These are phyloP conservation scores for Picus viridis DNA, from an alignment of 2,797 vertebrate species.

Conservation along the genomic window DNA sequence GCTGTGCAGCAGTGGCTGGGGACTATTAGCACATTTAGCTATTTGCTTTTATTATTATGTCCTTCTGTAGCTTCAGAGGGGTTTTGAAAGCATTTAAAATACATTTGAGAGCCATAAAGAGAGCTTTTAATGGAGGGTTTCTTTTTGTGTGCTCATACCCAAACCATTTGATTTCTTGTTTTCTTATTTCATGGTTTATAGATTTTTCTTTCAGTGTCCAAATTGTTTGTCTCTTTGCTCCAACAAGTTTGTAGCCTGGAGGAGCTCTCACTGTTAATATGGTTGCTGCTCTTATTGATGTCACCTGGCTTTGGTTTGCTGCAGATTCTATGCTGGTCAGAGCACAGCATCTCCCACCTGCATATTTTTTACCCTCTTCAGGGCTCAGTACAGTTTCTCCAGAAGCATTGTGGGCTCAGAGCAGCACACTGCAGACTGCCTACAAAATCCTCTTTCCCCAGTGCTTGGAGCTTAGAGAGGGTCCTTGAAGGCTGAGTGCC, in stretches of 20 bases:
- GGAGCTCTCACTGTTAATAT: conserved; percentile 67
- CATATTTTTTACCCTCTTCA: not conserved
- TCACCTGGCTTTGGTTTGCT: conserved; percentile 69
- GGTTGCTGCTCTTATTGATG: conserved; percentile 53
- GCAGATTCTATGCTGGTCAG: conserved; percentile 58
- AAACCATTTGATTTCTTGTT: conserved; percentile 70
- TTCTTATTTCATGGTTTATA: conserved; percentile 75
- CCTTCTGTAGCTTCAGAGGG: not conserved
- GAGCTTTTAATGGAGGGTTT: not conserved
- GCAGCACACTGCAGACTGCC: not conserved
- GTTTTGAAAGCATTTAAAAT: not conserved
- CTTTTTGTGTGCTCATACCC: conserved; percentile 9
- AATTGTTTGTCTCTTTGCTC: conserved; percentile 63
- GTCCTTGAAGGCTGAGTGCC: not conserved
- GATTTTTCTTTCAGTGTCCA: conserved; percentile 71
- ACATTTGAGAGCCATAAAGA: not conserved
- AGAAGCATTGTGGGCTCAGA: not conserved
- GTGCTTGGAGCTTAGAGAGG: not conserved
- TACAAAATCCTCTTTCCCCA: not conserved
- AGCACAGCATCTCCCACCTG: conserved; percentile 47
- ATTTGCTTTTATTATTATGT: not conserved
- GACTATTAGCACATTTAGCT: not conserved
- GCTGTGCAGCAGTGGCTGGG: not conserved
- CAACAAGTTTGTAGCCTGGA: conserved; percentile 71
- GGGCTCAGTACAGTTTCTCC: conserved; percentile 17